phyloP scores from a whole-genome alignment of 2,797 vertebrate species.

The Amazona finschi region DNA sequence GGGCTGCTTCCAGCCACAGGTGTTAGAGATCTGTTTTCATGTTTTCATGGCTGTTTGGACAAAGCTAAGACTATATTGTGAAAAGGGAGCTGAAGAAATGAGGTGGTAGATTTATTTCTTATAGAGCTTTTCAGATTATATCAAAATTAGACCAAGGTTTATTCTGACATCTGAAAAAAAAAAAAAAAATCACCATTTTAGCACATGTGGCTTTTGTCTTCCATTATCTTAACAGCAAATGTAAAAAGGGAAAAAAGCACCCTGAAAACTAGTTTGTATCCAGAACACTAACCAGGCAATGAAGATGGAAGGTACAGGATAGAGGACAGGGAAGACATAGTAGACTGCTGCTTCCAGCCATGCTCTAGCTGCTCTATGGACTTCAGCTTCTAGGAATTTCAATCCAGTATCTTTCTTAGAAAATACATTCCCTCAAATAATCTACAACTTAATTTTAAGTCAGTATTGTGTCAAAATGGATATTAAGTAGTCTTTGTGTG shows the following conservation, averaged over 20 bases:
- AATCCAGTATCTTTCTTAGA: not conserved
- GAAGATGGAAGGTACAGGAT: not conserved
- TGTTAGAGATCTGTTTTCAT: not conserved
- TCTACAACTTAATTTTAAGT: not conserved
- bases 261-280: not conserved
- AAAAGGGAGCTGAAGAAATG: not conserved
- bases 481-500: not conserved
- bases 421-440: not conserved
- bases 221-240: not conserved
- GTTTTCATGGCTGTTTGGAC: not conserved
- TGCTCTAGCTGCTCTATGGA: not conserved
- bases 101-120: not conserved
- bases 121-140: not conserved
- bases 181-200: not conserved
- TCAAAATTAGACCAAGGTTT: not conserved
- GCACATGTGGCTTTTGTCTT: not conserved
- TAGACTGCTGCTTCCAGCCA: not conserved
- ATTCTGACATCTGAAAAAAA: not conserved
- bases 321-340: not conserved
- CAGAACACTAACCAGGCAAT: not conserved
- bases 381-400: not conserved
- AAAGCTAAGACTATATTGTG: not conserved
- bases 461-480: not conserved
- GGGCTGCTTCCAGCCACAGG: not conserved
- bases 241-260: fast-evolving